Evolutionary conservation across 2,797 vertebrate genomes (phyloP).

Genomic region (Muscicapa striata): DNA sequence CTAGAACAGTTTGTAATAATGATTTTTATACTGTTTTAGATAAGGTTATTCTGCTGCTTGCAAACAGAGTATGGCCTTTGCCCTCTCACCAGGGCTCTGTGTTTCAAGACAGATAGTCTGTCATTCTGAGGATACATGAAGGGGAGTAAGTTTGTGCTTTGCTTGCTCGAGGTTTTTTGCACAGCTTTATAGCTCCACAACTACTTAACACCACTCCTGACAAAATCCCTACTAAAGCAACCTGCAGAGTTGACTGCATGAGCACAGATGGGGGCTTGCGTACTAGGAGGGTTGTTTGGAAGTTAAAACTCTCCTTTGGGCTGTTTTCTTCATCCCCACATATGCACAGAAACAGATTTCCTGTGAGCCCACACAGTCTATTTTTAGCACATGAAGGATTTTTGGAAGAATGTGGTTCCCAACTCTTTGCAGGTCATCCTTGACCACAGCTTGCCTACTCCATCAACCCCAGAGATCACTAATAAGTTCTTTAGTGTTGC

Average conservation of each 20-base stretch:
- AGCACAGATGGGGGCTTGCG: neutral
- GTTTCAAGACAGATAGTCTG: neutral
- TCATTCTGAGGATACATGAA: neutral
- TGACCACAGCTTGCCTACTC: neutral
- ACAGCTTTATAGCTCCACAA: neutral
- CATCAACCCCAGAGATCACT: neutral
- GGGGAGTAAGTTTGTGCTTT: neutral
- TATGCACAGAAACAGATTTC: neutral
- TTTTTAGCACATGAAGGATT: neutral
- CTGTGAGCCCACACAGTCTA: fast-evolving
- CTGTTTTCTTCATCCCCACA: neutral
- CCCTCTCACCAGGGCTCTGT: neutral
- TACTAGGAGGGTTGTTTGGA: neutral
- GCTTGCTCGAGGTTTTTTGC: neutral
- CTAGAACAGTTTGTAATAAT: neutral
- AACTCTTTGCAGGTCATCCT: constrained; percentile 22
- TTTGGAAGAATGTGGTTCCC: constrained; percentile 28
- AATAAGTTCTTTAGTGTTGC: neutral
- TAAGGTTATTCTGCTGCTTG: neutral
- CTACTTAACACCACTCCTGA: fast-evolving
- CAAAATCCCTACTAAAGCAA: neutral
- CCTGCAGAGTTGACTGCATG: fast-evolving
- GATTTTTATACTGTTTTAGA: neutral
- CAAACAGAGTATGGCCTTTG: neutral
- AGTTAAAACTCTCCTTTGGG: neutral